Base-by-base conservation (phyloP, 2,888 invertebrate species). In the Dastarcus helophoroides region DNA sequence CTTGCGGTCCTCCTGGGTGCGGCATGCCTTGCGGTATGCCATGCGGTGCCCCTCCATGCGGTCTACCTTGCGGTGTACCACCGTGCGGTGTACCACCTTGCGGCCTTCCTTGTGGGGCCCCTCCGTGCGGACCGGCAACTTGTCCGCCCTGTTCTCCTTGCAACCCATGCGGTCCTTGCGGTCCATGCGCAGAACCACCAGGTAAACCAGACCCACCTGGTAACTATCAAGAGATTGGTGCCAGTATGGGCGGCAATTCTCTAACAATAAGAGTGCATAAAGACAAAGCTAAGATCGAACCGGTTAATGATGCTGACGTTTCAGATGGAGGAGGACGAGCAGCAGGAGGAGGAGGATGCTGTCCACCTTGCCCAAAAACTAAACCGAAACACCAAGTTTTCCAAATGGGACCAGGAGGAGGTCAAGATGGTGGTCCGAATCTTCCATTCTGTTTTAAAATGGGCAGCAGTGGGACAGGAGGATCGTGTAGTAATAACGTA, bases 211-310 rank as follows among this genome's bases (percentile, higher is more conserved):
- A 38, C 9, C 40, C 41, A 3, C 35, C 41, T 4, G 54, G 64
- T 58, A 64, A 64, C 19, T 74, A 70, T 42, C 74, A 76, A 56
- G 76, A 78, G 58, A 76, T 78, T 22, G 72, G 72, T 1, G 76
- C 76, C 2, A 65, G 67, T 17, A 71, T 76, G 60, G 70, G 75
- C 28, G 73, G 71, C 22, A 77, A 77, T 47, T 71, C 73, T 46
- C 58, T 78, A 9, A 73, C 71, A 39, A 76, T 78, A 32, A 61
- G 75, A 11, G 71, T 77, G 13, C 74, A 68, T 59, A 53, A 76
- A 60, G 57, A 73, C 55, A 58, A 69, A 56, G 40, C 61, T 40
- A 43, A 67, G 60, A 43, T 64, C 54, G 26, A 64, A 58, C 11
- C 64, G 55, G 46, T 51, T 59, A 9, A 66, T 62, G 45, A 28